A percentile compares a stretch with the other conserved stretches of the same genome.
phyloP scores from a whole-genome alignment of 2,888 invertebrate species.

The Pherbina coryleti region DNA sequence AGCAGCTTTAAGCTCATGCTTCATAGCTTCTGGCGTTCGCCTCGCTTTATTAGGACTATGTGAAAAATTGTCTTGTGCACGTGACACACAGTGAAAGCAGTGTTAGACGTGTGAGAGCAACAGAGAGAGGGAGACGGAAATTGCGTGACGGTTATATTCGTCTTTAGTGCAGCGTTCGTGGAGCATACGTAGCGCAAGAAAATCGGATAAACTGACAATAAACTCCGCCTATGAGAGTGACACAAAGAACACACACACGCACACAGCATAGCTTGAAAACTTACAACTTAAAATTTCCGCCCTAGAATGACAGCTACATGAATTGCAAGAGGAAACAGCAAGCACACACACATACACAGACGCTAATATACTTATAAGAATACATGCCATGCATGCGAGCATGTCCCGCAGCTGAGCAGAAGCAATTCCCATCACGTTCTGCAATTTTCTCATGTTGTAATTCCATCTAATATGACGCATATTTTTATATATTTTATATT shows the following conservation, averaged over 20 bases:
- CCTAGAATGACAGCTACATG: too few species aligned
- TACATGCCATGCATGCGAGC: neutral
- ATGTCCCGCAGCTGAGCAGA: neutral
- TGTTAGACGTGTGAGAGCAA: too few species aligned
- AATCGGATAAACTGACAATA: slow-evolving; percentile 10
- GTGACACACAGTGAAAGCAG: neutral
- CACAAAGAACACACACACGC: neutral
- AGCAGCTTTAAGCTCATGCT: too few species aligned
- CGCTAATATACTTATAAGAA: neutral
- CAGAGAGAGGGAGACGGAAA: too few species aligned
- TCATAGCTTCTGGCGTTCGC: neutral
- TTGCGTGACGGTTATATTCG: neutral
- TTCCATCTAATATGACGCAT: slow-evolving; percentile 35
- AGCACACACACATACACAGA: slow-evolving; percentile 9
- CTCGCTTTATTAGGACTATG: neutral
- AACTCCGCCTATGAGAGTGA: slow-evolving; percentile 9
- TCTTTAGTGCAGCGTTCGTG: neutral
- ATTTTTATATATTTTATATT: neutral
- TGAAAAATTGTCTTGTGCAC: neutral
- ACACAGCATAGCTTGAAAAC: neutral
- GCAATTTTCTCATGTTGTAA: slow-evolving; percentile 41
- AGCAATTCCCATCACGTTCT: slow-evolving; percentile 43
- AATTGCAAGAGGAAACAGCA: too few species aligned
- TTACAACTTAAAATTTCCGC: neutral
- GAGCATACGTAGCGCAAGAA: neutral